Evolutionary conservation across 2,797 vertebrate species (phyloP).

Genomic region (Cottoperca gobio): DNA sequence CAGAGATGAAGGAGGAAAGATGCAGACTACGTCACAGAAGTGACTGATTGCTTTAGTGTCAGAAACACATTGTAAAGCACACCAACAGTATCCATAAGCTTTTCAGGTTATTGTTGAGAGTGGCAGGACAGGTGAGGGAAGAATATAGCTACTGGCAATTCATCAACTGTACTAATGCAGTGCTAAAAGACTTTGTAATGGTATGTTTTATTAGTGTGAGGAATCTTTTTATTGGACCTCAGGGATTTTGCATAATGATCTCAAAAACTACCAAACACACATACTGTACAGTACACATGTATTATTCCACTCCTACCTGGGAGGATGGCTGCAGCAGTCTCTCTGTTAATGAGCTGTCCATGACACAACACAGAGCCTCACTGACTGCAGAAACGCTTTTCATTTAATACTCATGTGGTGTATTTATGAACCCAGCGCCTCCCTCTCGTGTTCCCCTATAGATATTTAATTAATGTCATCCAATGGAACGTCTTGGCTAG

Average conservation of each 20-base stretch:
- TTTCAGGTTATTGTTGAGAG: conserved; percentile 1
- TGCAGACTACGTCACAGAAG: conserved; percentile 14
- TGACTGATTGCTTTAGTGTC: conserved; percentile 28
- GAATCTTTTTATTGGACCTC: conserved; percentile 15
- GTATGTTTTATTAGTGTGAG: conserved; percentile 32
- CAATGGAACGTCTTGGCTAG: conserved; percentile 31
- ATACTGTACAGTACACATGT: not conserved
- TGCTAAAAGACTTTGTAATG: conserved; percentile 9
- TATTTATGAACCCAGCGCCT: conserved; percentile 49
- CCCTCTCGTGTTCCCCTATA: conserved; percentile 27
- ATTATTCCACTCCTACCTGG: conserved; percentile 45
- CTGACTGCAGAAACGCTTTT: conserved; percentile 57
- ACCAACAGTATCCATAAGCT: not conserved
- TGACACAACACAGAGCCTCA: conserved; percentile 65
- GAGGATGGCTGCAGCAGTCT: conserved; percentile 44
- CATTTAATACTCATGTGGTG: conserved; percentile 46
- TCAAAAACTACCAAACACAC: conserved; percentile 9
- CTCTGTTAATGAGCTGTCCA: conserved; percentile 63
- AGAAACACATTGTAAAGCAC: conserved; percentile 10
- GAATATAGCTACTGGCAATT: conserved; percentile 22
- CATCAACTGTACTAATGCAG: conserved; percentile 4
- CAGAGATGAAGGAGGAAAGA: conserved; percentile 26
- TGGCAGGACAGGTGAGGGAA: not conserved
- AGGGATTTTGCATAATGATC: not conserved
- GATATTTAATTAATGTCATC: conserved; percentile 53